phyloP scores from a whole-genome alignment of 2,888 invertebrate species.

The Drosophila lacicola region DNA sequence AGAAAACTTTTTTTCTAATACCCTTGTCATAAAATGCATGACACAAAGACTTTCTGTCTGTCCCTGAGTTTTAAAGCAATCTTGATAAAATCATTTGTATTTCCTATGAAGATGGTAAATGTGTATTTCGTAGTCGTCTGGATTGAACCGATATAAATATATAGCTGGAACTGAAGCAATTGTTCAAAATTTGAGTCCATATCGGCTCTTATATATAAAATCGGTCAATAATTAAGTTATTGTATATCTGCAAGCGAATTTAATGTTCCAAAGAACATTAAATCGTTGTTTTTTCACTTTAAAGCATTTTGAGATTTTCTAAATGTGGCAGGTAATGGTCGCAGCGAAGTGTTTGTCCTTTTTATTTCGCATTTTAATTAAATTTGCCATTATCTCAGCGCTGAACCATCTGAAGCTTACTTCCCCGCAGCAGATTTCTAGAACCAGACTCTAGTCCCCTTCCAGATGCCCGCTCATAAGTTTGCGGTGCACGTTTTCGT shows the following conservation, averaged over 20 bases:
- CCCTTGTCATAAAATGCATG: no score
- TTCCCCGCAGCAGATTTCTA: not conserved
- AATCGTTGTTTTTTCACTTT: not conserved
- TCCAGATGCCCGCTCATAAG: constrained; percentile 28
- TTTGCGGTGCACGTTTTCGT: constrained; percentile 57
- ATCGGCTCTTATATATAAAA: no score
- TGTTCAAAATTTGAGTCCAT: no score
- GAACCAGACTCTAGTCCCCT: not conserved
- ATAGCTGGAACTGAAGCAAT: no score
- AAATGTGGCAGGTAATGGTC: not conserved
- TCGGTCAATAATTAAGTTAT: not conserved
- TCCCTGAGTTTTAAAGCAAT: no score
- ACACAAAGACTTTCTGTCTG: no score
- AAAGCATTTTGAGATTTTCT: not conserved
- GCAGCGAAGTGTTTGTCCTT: not conserved
- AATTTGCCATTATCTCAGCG: constrained; percentile 19
- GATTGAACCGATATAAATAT: no score
- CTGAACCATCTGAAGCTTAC: constrained; percentile 1
- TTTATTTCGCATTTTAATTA: constrained; percentile 26
- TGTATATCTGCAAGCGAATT: not conserved
- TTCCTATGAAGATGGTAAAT: no score
- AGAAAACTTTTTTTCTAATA: no score
- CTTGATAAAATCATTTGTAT: no score
- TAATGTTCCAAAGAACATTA: not conserved
- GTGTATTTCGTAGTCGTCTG: no score